Base-by-base conservation (phyloP, 1,140 invertebrate genomes). In the Drosophila nebulosa region DNA sequence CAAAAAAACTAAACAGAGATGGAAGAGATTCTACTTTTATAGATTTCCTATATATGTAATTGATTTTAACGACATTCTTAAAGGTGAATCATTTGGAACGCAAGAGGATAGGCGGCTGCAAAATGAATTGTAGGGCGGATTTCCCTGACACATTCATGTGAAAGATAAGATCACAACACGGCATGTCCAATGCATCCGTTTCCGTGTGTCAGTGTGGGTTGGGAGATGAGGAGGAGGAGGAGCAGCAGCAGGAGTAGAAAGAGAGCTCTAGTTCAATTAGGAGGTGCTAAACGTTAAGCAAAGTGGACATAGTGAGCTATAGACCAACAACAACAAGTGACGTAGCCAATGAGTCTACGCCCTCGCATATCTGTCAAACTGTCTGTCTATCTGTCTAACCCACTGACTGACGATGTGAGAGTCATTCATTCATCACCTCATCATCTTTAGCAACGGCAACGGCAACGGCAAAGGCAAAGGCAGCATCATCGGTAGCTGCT, bases 81-180 rank as follows among this genome's bases (percentile, higher is more conserved):
- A 46, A 21, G 7, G 60, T 69, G 69, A 55, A 55, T 46, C 62
- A 74, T 58, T 55, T 56, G 21, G 42, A 27, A 62, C 27, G 85
- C 73, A 86, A 68, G 77, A 86, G 83, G 74, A 85, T 73, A 62
- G 50, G 16, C 9, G 24, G 26, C 36, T 27, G 56, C n/a, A n/a
- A n/a, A 64, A 74, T 53, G 53, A 74, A 21, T 46, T 46, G 39
- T 46, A 46, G 70, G 70, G 74, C 70, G 83, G 65, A 78, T 75
- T 86, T 86, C 62, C 81, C 81, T 68, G 83, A 78, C 84, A 86
- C 56, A 81, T 63, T 81, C 83, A 86, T 86, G 83, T 18, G 58
- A 64, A 32, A 35, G 83, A 86, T 86, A 86, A 67, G 58, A 86
- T 86, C 81, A 71, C 16, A 46, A 7, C 39, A 46, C 21, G 24